phyloP scores from a whole-genome alignment of 2,888 invertebrate species.

The Adineta ricciae region DNA sequence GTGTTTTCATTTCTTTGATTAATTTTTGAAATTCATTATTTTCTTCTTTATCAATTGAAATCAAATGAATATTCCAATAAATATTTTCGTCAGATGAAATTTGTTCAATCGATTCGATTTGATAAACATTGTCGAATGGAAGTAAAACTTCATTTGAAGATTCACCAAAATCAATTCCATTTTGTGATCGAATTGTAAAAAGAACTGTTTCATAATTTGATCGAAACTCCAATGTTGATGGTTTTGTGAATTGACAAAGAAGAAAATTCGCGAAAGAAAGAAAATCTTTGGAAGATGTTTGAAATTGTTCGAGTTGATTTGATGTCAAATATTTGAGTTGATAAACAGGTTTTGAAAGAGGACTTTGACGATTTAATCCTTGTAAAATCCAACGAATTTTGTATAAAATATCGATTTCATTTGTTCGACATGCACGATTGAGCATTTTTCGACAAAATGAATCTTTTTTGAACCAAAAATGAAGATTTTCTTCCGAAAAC shows the following conservation, averaged over 20 bases:
- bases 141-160: neutral
- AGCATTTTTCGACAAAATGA: neutral
- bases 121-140: neutral
- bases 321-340: neutral
- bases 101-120: neutral
- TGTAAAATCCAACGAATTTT: neutral
- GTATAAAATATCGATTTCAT: neutral
- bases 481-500: neutral
- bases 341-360: neutral
- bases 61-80: neutral
- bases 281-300: neutral
- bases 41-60: neutral
- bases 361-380: neutral
- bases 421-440: neutral
- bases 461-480: neutral
- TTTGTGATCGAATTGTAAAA: neutral
- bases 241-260: neutral
- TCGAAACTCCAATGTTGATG: neutral
- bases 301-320: neutral
- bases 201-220: neutral
- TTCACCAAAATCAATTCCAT: neutral
- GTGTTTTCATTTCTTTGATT: neutral
- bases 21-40: neutral
- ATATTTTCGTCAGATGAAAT: neutral
- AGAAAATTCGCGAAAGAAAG: neutral